Percentiles rank a stretch among this genome's conserved stretches.
These are phyloP conservation scores for Gambusia holbrooki DNA, from an alignment of 2,113 vertebrate genomes.

Conservation along the genomic window DNA sequence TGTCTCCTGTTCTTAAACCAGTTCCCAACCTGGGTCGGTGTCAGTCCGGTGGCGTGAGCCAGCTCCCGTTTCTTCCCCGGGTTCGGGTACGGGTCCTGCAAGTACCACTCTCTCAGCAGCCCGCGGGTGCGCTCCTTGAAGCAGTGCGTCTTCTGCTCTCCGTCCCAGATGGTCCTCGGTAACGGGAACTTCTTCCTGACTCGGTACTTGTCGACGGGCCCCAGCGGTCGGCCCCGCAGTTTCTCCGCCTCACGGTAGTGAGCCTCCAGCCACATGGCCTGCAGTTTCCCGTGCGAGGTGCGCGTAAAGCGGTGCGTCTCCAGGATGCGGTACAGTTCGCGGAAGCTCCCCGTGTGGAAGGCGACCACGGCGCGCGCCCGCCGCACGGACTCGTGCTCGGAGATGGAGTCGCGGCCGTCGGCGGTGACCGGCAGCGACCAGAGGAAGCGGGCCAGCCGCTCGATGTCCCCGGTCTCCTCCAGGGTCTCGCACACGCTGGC, in stretches of 20 bases:
- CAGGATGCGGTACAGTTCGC: constrained; percentile 96
- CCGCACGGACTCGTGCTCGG: constrained; percentile 98
- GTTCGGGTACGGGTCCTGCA: constrained; percentile 98
- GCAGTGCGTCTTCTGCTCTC: constrained; percentile 98
- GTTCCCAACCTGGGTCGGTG: constrained; percentile 97
- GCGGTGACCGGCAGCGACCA: constrained; percentile 96
- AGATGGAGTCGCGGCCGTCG: constrained; percentile 94
- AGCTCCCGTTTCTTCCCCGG: constrained; percentile 98
- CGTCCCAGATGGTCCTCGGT: constrained; percentile 98
- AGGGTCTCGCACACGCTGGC: constrained; percentile 98
- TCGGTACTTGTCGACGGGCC: constrained; percentile 98
- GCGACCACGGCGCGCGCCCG: constrained; percentile 96
- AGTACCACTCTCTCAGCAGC: constrained; percentile 97
- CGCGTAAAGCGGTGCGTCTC: constrained; percentile 99
- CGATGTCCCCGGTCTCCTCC: constrained; percentile 98
- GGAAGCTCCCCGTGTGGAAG: constrained; percentile 95
- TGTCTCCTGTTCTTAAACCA: constrained; percentile 99
- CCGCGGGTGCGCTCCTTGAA: constrained; percentile 98
- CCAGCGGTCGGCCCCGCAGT: constrained; percentile 92
- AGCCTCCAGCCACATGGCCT: constrained; percentile 98
- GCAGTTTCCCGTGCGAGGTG: constrained; percentile 95
- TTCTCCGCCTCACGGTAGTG: constrained; percentile 99
- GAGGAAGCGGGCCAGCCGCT: constrained; percentile 96
- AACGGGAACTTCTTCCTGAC: constrained; percentile 99
- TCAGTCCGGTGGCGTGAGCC: constrained; percentile 97